A percentile compares a stretch with the other conserved stretches of the same genome.
These are phyloP conservation scores for Baronia brevicornis DNA, from an alignment of 2,888 invertebrate genomes.

Conservation along the genomic window DNA sequence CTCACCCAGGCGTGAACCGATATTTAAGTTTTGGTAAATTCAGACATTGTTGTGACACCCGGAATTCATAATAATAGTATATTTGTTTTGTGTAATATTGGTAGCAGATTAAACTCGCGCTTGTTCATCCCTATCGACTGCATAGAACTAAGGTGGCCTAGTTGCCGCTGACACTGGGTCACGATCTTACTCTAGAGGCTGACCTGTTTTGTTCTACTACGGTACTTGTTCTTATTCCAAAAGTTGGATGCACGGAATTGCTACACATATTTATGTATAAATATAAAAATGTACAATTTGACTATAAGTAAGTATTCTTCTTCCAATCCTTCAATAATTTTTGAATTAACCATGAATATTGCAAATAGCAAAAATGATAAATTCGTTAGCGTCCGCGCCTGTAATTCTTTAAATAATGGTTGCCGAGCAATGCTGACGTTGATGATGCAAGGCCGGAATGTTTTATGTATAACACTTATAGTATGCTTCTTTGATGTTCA, in stretches of 20 bases:
- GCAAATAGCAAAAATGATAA: constrained; percentile 27
- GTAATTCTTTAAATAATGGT: constrained; percentile 41
- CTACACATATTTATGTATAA: no score
- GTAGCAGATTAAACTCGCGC: constrained; percentile 31
- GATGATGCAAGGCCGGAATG: constrained; percentile 33
- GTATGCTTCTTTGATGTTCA: constrained; percentile 20
- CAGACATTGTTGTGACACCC: no score
- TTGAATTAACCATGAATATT: no score
- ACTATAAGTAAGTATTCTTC: not conserved
- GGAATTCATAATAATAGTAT: constrained; percentile 8
- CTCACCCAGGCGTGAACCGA: constrained; percentile 11
- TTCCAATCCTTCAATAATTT: no score
- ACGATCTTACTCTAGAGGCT: constrained; percentile 29
- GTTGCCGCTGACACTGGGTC: constrained; percentile 42
- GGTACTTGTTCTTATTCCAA: constrained; percentile 10
- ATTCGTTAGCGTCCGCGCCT: constrained; percentile 37
- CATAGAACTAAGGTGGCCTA: constrained; percentile 55
- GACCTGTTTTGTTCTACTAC: constrained; percentile 28
- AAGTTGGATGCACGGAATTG: no score
- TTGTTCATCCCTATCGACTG: constrained; percentile 42
- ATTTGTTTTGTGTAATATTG: constrained; percentile 17
- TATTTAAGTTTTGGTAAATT: no score
- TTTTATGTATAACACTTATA: constrained; percentile 32
- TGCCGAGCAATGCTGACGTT: constrained; percentile 39
- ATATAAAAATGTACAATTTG: no score